These are phyloP conservation scores for Paraplagusia blochii DNA, from an alignment of 2,113 vertebrate genomes.

Conservation along the genomic window DNA sequence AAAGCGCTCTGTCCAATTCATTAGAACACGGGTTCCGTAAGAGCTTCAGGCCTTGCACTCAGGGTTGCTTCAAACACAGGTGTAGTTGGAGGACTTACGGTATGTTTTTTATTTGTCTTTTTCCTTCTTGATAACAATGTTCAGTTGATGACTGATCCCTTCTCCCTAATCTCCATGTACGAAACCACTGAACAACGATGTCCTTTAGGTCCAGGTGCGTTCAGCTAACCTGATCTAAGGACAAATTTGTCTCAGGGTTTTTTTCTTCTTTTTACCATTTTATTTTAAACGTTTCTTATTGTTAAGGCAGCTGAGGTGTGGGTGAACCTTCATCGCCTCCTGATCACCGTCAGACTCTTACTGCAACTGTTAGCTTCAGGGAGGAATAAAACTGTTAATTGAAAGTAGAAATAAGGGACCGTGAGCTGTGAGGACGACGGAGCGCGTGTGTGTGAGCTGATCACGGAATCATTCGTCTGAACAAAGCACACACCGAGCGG, in stretches of 20 bases:
- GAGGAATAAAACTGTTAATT: constrained; percentile 55
- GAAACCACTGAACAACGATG: too few species aligned
- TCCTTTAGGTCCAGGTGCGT: too few species aligned
- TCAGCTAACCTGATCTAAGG: too few species aligned
- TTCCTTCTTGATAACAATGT: too few species aligned
- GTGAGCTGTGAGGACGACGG: constrained; percentile 19
- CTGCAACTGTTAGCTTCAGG: constrained; percentile 20
- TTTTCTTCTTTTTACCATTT: not conserved
- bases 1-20: too few species aligned
- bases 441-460: constrained; percentile 52
- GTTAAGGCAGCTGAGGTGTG: constrained; percentile 35
- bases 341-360: constrained; percentile 40
- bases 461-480: constrained; percentile 57
- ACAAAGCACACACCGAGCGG: constrained; percentile 46
- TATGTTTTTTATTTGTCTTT: too few species aligned
- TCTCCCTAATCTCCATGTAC: too few species aligned
- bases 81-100: too few species aligned
- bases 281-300: constrained; percentile 1
- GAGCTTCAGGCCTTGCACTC: too few species aligned
- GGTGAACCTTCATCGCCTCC: constrained; percentile 28
- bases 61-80: too few species aligned
- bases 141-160: too few species aligned
- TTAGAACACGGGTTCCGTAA: too few species aligned
- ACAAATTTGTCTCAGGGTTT: not conserved
- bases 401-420: constrained; percentile 35